A percentile compares a stretch with the other conserved stretches of the same genome.
Evolutionary conservation across 2,797 vertebrate genomes (phyloP).

Genomic region (Coregonus suidteri): DNA sequence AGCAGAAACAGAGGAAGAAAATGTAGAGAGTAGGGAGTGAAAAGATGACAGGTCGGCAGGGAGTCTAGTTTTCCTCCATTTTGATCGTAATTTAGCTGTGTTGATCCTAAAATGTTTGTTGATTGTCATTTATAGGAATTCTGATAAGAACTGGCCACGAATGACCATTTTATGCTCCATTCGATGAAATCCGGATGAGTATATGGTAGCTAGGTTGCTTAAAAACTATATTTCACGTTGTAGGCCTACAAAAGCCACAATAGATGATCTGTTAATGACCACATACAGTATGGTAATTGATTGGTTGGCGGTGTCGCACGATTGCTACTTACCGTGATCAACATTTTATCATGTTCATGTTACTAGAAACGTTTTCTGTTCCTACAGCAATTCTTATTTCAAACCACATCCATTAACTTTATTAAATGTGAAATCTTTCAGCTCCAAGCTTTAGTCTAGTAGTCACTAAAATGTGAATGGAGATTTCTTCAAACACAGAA

Average conservation of each 20-base stretch:
- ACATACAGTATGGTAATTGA: not conserved
- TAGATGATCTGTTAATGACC: not conserved
- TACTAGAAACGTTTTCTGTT: not conserved
- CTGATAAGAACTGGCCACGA: not conserved
- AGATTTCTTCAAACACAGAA: constrained; percentile 12
- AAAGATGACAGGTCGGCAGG: too few relatives aligned
- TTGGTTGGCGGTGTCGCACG: not conserved
- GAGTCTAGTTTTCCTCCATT: too few relatives aligned
- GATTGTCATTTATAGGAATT: not conserved
- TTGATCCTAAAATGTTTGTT: not conserved
- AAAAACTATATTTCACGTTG: too few relatives aligned
- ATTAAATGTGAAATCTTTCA: constrained; percentile 25
- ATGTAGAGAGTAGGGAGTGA: too few relatives aligned
- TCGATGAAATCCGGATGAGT: not conserved
- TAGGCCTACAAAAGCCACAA: too few relatives aligned
- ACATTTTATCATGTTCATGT: not conserved
- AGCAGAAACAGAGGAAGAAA: too few relatives aligned
- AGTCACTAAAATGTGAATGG: not conserved
- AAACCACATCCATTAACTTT: not conserved
- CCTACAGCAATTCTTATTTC: not conserved
- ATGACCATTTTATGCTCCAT: not conserved
- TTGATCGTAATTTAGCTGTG: too few relatives aligned
- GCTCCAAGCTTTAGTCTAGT: constrained; percentile 29
- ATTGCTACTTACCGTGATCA: not conserved
- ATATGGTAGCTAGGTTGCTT: too few relatives aligned